Conservation (phyloP, 2,797 vertebrate species). For the Denticeps clupeoides region DNA sequence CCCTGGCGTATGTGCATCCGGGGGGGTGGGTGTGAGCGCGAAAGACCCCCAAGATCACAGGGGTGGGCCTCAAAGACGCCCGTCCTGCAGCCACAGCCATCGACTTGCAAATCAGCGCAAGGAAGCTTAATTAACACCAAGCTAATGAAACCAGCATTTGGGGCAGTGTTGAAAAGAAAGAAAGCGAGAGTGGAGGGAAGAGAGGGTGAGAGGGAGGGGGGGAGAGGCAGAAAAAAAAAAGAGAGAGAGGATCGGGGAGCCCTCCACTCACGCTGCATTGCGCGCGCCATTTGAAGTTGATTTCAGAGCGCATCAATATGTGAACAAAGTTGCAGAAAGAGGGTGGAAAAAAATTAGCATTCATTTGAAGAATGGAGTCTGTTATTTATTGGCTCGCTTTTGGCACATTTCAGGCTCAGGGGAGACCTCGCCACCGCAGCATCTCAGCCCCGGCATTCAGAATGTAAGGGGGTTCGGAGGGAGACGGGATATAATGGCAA, state of each 20-base stretch:
- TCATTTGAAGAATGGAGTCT: slow-evolving; percentile 81
- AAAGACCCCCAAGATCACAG: slow-evolving; percentile 44
- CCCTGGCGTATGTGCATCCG: slow-evolving; percentile 59
- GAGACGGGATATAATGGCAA: slow-evolving; percentile 79
- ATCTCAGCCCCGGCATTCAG: too few species aligned
- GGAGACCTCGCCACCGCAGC: slow-evolving; percentile 39
- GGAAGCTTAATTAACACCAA: slow-evolving; percentile 93
- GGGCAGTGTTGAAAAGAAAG: slow-evolving; percentile 55
- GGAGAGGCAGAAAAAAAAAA: slow-evolving; percentile 7
- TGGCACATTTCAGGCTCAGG: slow-evolving; percentile 73
- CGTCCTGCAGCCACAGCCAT: slow-evolving; percentile 87
- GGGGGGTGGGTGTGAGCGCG: slow-evolving; percentile 54
- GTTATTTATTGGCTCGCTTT: slow-evolving; percentile 87
- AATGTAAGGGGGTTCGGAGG: slow-evolving; percentile 49
- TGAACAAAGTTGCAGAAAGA: slow-evolving; percentile 71
- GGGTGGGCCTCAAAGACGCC: slow-evolving; percentile 73
- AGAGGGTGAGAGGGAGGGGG: neutral
- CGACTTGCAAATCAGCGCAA: slow-evolving; percentile 98
- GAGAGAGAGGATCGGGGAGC: slow-evolving; percentile 64
- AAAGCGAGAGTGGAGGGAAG: neutral
- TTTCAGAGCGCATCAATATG: slow-evolving; percentile 76
- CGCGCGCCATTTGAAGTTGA: slow-evolving; percentile 78
- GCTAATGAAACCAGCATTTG: slow-evolving; percentile 87
- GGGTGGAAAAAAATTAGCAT: slow-evolving; percentile 70
- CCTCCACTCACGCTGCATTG: slow-evolving; percentile 60